Base-by-base conservation (phyloP, 2,797 vertebrate species). In the Manis crassicaudata region DNA sequence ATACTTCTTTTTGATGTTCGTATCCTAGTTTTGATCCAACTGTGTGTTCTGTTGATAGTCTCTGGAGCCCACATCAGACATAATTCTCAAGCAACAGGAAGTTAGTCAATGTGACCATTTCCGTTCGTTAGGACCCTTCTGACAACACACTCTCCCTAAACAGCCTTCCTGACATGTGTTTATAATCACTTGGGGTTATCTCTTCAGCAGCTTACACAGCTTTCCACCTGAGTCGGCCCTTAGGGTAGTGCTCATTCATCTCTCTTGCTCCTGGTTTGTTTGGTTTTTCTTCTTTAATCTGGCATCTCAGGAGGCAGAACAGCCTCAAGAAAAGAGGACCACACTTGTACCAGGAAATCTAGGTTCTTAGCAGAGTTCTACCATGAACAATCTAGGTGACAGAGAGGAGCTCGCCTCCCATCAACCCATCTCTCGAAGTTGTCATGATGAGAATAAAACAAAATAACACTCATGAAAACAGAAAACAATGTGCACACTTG, bases 1-100 rank as follows among this genome's bases (percentile, higher is more conserved):
- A 94, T 60, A 70, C 67, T 94, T 96, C 88, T 96, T 97, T 97
- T 95, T 97, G 91, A 97, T 96, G 96, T 97, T 88, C 84, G 12
- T 79, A 90, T 94, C 76, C 96, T 97, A 96, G 97, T 88, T 97
- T 94, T 96, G 91, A 96, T 94, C 89, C 96, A 65, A 94, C 81
- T 88, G 72, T 87, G 40, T 95, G 84, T 95, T 97, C 76, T 87
- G 56, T 23, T 40, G 29, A 50, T 83, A 70, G 63, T 94, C 89
- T 89, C 96, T 56, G 68, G 87, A 95, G 94, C 65, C 92, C 80
- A 73, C 60, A 83, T 93, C 83, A 96, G 92, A 96, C 95, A 93
- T 89, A 80, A 96, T 90, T 94, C 94, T 92, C 58, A 7, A n/a
- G 50, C 92, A 79, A 80, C 25, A 63, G 95, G 90, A 97, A 95